Base-by-base conservation (phyloP, 2,888 invertebrate species). In the Drosophila acutilabella region DNA sequence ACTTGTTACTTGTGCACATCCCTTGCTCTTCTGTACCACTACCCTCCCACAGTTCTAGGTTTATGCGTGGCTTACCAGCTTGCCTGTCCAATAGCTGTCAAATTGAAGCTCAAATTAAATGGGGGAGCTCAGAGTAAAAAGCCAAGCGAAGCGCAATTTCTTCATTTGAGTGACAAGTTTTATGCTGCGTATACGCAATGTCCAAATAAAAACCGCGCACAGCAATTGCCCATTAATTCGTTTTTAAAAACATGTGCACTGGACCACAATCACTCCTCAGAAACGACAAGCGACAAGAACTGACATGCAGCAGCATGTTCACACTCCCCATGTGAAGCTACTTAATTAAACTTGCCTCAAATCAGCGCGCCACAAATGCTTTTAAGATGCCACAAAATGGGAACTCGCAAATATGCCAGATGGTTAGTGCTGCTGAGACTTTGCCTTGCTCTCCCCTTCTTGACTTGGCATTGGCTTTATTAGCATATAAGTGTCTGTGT, bases 11-110 rank as follows among this genome's bases (percentile, higher is more conserved):
- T n/a, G 18, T 20, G 14, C 20, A 20, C 33, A 36, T 50, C 7
- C 33, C 23, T 57, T 13, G 1, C 50, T 11, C 13, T 6, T 20
- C 18, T 2, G 18, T 18, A 23, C 5, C 23, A 23, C 6, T 7
- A 7, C 8, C 10, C 33, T 10, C 4, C 5, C 8, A 8, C 47
- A 10, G 10, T 18, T 18, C 44, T 36, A 3, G 7, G 16, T 10
- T 16, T n/a, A 2, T 23, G 47, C 26, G 10, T 36, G 14, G 61
- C 61, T 61, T 47, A 54, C 40, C 61, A 61, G 61, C 54, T 60
- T 30, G 57, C 58, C 72, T 83, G 86, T 83, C 82, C 77, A 83
- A 83, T 83, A 83, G 83, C 81, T 86, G 82, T 83, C 86, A 83
- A 81, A 86, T 81, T 83, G 70, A 48, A 72, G 74, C 74, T 69